Evolutionary conservation across 2,888 invertebrate species (phyloP), one percentile per base, ranked within the genome.

Genomic region (Melanostoma scalare): DNA sequence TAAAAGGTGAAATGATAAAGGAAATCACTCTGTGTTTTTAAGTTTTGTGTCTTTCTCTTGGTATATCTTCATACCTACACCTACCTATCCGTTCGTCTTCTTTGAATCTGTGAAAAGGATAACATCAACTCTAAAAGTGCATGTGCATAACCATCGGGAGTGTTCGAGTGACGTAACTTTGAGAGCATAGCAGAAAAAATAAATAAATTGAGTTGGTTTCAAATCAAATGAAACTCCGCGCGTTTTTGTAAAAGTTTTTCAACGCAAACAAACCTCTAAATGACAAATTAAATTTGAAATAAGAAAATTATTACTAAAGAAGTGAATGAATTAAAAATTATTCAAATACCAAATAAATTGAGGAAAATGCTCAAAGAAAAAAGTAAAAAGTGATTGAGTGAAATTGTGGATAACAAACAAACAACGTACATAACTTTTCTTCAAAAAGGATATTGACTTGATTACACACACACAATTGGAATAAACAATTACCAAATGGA

Each of bases 121-220:
- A 84, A 67, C 67, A 71, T 20, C 79, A 74, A 67, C 69, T 65
- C 69, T 38, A 31, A 50, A 38, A 38, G 58, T 82, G 78, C 82
- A 78, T 69, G 82, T 78, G 73, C 71, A 82, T 52, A 67, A 58
- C 65, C 46, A 71, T 79, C 84, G 84, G 84, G 84, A 79, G 79
- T 84, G 84, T 79, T 42, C 74, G 61, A 44, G 74, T 84, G 84
- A 84, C 79, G 84, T 84, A 84, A 84, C 79, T 79, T 75, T 61
- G n/a, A 67, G 44, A 38, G 44, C 10, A 46, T 40, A 63, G 42
- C 36, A 67, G 40, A 40, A 55, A 58, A 35, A 52, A 48, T 35
- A 68, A 65, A 1, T 20, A 20, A 20, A 20, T 20, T 20, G 20
- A 20, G 20, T 20, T 20, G 20, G 20, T 20, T 20, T 20, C 20